A percentile compares a stretch with the other conserved stretches of the same genome.
Evolutionary conservation across 2,888 invertebrate species (phyloP).

Genomic region (Stenotaenia linearis): DNA sequence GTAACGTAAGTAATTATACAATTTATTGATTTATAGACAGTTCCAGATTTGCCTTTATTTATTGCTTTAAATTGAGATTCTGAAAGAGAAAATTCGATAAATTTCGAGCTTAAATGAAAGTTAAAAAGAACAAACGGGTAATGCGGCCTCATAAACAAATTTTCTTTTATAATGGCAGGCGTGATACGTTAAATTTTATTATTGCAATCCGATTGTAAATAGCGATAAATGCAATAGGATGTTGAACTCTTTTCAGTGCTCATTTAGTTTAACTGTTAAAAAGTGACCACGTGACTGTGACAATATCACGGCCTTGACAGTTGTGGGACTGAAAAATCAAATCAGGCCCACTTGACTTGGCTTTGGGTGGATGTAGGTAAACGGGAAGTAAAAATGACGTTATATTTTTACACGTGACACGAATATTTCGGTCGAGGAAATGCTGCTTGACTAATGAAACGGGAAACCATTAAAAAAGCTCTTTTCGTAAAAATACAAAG

Average conservation of each 20-base stretch:
- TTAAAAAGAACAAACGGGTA: background rate
- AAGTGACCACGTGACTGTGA: background rate
- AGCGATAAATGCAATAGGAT: background rate
- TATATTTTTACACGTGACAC: constrained; percentile 7
- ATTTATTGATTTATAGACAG: background rate
- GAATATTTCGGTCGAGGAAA: constrained; percentile 19
- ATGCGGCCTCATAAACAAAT: background rate
- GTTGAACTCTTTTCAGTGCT: background rate
- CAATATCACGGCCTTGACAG: background rate
- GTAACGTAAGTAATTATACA: background rate
- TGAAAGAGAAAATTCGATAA: no score
- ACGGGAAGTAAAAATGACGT: constrained; percentile 1
- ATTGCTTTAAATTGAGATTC: no score
- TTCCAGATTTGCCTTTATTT: background rate
- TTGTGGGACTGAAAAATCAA: background rate
- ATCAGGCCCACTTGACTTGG: background rate
- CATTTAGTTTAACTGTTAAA: background rate
- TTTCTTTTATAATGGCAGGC: background rate
- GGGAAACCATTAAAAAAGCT: background rate
- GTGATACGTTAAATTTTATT: background rate
- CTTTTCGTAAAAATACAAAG: background rate
- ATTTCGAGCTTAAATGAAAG: no score
- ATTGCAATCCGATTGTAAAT: background rate
- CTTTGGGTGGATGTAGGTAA: background rate
- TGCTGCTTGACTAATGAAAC: constrained; percentile 20